Evolutionary conservation across 2,888 invertebrate species (phyloP), one percentile per base, ranked within the genome.

Genomic region (Eugnorisma glareosa): DNA sequence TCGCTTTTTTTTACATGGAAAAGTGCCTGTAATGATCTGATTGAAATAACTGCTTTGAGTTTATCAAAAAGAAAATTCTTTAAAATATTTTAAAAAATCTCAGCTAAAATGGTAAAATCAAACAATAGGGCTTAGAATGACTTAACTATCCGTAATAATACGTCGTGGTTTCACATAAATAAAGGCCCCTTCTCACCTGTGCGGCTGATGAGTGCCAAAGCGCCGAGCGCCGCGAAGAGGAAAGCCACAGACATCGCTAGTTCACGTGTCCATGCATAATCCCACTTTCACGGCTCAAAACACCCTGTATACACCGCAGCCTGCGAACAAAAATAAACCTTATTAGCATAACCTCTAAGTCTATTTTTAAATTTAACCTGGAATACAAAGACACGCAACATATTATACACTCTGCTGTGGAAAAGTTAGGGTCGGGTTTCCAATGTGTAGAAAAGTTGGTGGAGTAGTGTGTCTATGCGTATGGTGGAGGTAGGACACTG

Each of bases 191-290:
- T 79, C 93, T 92, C 88, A 96, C 96, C 96, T 91, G 96, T 96
- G 67, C 93, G 91, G 72, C 93, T 93, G 88, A 96, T 92, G 82
- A 96, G 92, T 85, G 95, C 94, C 77, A 96, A 91, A 79, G 94
- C 94, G 88, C 95, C 94, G 64, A 96, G 90, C 86, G 94, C 94
- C 75, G 93, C 92, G 84, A 95, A 93, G 82, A 96, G 93, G 74
- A 94, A 91, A 83, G 92, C 93, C 91, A 93, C 92, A 90, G 94
- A 91, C 94, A 94, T 95, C 88, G 89, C 93, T 95, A 94, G 92
- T 90, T 93, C 91, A 91, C 91, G 93, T 92, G 93, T 79, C 92
- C 91, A 85, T 90, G 92, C 94, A 95, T 95, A 94, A 93, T 93
- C 88, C 89, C 86, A 91, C 91, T 93, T 92, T 92, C 92, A 92